Conservation (phyloP, 2,888 invertebrate genomes). For the Chrysomela aeneicollis region DNA sequence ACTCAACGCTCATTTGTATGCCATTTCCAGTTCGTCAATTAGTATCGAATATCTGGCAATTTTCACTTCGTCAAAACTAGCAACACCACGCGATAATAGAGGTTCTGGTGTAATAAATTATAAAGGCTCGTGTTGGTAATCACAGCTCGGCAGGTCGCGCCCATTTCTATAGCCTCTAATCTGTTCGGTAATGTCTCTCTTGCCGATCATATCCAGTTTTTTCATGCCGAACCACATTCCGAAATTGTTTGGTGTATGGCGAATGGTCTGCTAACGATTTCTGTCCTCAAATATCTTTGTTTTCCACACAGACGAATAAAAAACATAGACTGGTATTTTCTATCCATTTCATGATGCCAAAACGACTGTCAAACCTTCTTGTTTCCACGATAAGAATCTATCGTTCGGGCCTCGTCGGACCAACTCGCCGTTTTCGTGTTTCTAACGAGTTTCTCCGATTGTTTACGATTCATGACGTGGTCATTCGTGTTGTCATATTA, state of each 20-base stretch:
- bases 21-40: conserved; percentile 39
- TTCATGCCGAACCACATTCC: conserved; percentile 27
- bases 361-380: too few relatives aligned
- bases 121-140: conserved; percentile 50
- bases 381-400: too few relatives aligned
- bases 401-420: too few relatives aligned
- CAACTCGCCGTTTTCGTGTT: too few relatives aligned
- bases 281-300: background rate
- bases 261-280: background rate
- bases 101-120: conserved; percentile 48
- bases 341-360: too few relatives aligned
- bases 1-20: conserved; percentile 28
- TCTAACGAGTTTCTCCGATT: too few relatives aligned
- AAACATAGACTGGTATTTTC: too few relatives aligned
- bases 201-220: conserved; percentile 44
- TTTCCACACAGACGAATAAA: too few relatives aligned
- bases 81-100: conserved; percentile 41
- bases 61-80: conserved; percentile 46
- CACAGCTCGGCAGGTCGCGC: conserved; percentile 51
- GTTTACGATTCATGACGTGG: too few relatives aligned
- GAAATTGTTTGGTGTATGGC: background rate
- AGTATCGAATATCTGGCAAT: conserved; percentile 49
- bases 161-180: conserved; percentile 49
- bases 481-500: too few relatives aligned
- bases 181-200: conserved; percentile 53